Evolutionary conservation across 64 coral and sea anemone species (phyloP), one percentile per base, ranked within the genome.

Genomic region (Stichodactyla mertensii): DNA sequence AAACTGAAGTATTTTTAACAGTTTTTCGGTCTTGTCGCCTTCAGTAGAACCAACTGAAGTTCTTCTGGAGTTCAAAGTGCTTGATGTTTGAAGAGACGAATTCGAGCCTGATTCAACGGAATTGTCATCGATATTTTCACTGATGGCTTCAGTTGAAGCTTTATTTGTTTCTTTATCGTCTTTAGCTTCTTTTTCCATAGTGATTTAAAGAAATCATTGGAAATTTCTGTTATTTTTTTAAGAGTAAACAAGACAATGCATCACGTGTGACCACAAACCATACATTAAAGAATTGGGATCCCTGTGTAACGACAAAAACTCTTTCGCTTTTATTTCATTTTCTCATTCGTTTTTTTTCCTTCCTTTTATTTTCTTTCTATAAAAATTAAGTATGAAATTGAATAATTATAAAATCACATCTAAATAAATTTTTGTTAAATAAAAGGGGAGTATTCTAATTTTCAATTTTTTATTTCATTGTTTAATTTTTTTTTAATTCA

Each of bases 1-100:
- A 79, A 99, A 99, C 80, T 93, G 91, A 31, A 99, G 83, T 27
- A 83, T 90, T 90, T 99, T 94, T 18, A 94, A 62, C 0, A 94
- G 78, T 85, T 99, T 99, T 70, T 98, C 92, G 7, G 95, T 92
- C 52, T 64, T 87, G 6, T 86, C 79, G n/a, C 77, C 93, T 74
- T 98, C 89, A 6, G 89, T 82, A 60, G 53, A 54, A 5, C 78
- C 83, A 53, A 85, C 22, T 19, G 82, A 86, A 0, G 91, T 88
- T 45, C 78, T 92, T 62, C 86, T 88, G 0, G 85, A 84, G 10
- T 18, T 54, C 54, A 52, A 79, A 55, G 59, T 69, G 55, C 54
- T 71, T 61, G 57, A 16, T 14, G 86, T 55, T 55, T 86, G 13
- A 13, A 16, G 2, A 19, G 52, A 55, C 51, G 51, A 81, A 81